Evolutionary conservation across 2,113 vertebrate genomes (phyloP), one percentile per base, ranked within the genome.

Genomic region (Cololabis saira): DNA sequence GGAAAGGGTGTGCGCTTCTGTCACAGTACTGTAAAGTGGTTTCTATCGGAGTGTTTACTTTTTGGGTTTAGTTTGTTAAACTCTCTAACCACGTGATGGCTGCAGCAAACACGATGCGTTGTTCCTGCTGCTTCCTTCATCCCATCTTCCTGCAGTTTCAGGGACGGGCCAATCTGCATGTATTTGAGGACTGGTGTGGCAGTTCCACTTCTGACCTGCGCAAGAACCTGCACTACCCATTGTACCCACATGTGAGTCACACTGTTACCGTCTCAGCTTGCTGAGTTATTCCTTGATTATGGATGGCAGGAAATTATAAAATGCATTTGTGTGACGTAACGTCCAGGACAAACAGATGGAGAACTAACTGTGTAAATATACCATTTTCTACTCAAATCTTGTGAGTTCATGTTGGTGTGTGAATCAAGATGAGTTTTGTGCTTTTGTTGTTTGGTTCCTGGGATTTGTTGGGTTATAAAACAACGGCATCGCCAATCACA

Each of bases 181-280:
- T 96, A 33, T 99, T 98, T 69, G 97, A 99, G 63, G 97, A 99
- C 89, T 99, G 97, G 97, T 99, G 97, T 1, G 97, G 97, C 43
- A 76, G 91, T 49, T 96, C 96, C 45, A 76, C 87, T 4, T 90
- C 91, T 13, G 93, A 95, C 61, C 95, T 99, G 44, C 86, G 92
- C 69, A 95, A 89, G 24, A 96, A 97, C 78, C 87, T 94, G 2
- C 97, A 98, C 84, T 99, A 96, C 65, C 97, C 97, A 0, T 83
- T 98, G 10, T 95, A 95, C 78, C 95, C 97, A 18, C 97, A 99
- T 0, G 97, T 99, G 82, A 96, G 97, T 96, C 77, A 50, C 13
- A 30, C 24, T 2, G 13, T 51, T 0, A 12, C 47, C 19, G n/a
- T 50, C 13, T 19, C 17, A 40, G 0, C n/a, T 9, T 13, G 16